phyloP scores from a whole-genome alignment of 2,797 vertebrate species.

The Tangara arthus region DNA sequence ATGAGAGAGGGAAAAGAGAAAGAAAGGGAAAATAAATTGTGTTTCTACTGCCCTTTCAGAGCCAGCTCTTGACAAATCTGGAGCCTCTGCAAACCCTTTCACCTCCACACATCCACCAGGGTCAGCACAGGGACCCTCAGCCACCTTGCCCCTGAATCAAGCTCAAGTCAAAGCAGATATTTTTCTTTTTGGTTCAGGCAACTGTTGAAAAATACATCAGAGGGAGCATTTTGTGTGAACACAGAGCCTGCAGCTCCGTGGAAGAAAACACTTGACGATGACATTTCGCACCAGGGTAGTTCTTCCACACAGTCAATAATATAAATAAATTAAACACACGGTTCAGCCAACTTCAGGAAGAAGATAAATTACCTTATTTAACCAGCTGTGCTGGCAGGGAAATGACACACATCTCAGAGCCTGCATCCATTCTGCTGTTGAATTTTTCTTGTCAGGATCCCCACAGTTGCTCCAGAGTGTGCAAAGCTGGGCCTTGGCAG shows the following conservation, averaged over 20 bases:
- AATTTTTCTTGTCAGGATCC: not conserved
- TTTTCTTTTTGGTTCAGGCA: not conserved
- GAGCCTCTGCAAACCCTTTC: not conserved
- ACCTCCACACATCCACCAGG: not conserved
- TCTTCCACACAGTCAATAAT: slow-evolving; percentile 1
- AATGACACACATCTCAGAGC: not conserved
- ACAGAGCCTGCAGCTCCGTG: not conserved
- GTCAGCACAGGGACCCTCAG: not conserved
- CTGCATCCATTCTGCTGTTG: not conserved
- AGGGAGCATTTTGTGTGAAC: not conserved
- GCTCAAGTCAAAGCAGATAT: not conserved
- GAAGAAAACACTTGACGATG: not conserved
- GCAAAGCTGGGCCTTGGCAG: not conserved
- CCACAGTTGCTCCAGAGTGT: not conserved
- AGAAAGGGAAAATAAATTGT: not conserved
- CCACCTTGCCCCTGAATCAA: not conserved
- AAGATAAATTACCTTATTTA: slow-evolving; percentile 40
- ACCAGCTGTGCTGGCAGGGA: not conserved
- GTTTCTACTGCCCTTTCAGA: not conserved
- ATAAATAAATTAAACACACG: slow-evolving; percentile 17
- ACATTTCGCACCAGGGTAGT: not conserved
- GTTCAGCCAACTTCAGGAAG: not conserved
- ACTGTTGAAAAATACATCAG: not conserved
- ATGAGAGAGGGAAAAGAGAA: not conserved
- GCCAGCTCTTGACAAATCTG: not conserved